Conservation (phyloP, 2,797 vertebrate genomes). For the Rhinoraja longicauda region DNA sequence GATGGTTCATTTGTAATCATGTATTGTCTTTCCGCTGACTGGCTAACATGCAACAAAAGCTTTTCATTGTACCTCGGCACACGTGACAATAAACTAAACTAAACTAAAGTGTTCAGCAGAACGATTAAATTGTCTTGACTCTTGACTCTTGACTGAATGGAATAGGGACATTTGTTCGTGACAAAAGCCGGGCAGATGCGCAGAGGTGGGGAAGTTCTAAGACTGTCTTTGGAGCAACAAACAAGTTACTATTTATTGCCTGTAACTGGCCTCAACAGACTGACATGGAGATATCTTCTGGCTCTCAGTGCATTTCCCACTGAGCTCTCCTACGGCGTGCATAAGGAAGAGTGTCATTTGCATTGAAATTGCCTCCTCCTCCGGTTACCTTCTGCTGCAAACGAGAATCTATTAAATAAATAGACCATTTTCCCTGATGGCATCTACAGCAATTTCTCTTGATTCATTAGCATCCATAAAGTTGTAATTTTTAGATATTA, state of each 20-base stretch:
- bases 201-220: background rate
- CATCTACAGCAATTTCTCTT: background rate
- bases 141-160: background rate
- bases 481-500: conserved; percentile 25
- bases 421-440: background rate
- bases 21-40: too few species aligned
- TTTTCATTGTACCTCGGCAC: too few species aligned
- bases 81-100: too few species aligned
- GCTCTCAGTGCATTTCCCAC: background rate
- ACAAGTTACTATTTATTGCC: background rate
- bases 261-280: background rate
- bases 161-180: background rate
- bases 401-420: conserved; percentile 32
- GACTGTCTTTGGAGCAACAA: background rate
- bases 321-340: background rate
- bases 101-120: too few species aligned
- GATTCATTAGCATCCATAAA: conserved; percentile 9
- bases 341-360: background rate
- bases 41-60: too few species aligned
- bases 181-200: background rate
- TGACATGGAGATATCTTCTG: background rate
- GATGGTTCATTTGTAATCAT: too few species aligned
- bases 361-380: conserved; percentile 1
- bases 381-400: background rate
- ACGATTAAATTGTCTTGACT: too few species aligned